Conservation (phyloP, 2,113 vertebrate genomes). For the Nibea coibor region DNA sequence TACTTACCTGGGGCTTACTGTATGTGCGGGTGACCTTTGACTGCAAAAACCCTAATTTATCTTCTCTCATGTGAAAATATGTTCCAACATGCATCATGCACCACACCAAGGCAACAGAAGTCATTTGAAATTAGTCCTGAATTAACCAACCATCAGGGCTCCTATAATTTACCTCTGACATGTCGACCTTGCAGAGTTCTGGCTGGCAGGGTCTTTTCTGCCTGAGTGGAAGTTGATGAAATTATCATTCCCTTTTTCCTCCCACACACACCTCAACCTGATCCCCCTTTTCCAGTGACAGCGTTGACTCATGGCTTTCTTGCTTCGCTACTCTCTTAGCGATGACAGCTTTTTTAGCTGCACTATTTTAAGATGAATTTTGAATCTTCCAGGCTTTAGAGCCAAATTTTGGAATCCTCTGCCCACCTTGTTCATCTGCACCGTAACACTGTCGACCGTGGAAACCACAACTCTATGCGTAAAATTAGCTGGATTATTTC, state of each 20-base stretch:
- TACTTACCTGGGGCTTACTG: not conserved
- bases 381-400: constrained; percentile 12
- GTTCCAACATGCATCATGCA: not conserved
- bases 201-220: constrained; percentile 51
- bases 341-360: constrained; percentile 13
- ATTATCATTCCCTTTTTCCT: constrained; percentile 50
- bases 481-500: constrained; percentile 7
- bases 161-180: constrained; percentile 36
- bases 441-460: not conserved
- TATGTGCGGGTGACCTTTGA: constrained; percentile 9
- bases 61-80: not conserved
- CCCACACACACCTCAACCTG: constrained; percentile 50
- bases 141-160: not conserved
- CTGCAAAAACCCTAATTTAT: not conserved
- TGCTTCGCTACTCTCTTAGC: constrained; percentile 16
- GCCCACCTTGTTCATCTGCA: constrained; percentile 13
- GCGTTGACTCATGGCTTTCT: constrained; percentile 52
- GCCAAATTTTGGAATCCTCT: constrained; percentile 1
- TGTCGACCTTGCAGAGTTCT: constrained; percentile 26
- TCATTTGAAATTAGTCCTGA: constrained; percentile 5
- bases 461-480: not conserved
- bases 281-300: constrained; percentile 33
- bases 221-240: constrained; percentile 52
- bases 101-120: not conserved
- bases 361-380: constrained; percentile 14